A percentile compares a stretch with the other conserved stretches of the same genome.
phyloP scores from a whole-genome alignment of 2,888 invertebrate genomes.

The Pecten maximus region DNA sequence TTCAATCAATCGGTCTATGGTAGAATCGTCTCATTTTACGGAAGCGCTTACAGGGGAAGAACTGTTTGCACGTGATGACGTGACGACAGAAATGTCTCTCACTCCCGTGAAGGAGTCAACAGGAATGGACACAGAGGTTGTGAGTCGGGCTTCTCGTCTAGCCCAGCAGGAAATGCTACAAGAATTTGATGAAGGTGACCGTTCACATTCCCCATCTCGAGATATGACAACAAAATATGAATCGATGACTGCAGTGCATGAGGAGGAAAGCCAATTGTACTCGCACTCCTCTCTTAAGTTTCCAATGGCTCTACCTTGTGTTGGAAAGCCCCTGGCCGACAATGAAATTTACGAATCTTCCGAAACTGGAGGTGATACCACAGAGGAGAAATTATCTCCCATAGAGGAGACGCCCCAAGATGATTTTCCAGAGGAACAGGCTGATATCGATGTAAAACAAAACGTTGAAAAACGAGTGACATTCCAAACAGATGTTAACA shows the following conservation, averaged over 20 bases:
- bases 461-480: constrained; percentile 72
- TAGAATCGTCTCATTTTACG: constrained; percentile 47
- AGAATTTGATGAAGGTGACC: constrained; percentile 76
- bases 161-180: constrained; percentile 76
- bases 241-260: constrained; percentile 71
- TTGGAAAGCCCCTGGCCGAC: constrained; percentile 71
- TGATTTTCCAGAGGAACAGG: constrained; percentile 64
- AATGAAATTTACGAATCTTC: constrained; percentile 77
- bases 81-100: constrained; percentile 47
- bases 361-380: constrained; percentile 76
- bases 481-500: constrained; percentile 72
- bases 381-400: constrained; percentile 77
- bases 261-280: constrained; percentile 66
- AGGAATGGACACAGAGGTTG: constrained; percentile 42
- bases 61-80: constrained; percentile 52
- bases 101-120: constrained; percentile 44
- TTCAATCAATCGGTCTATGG: constrained; percentile 47
- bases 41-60: constrained; percentile 52
- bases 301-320: constrained; percentile 71
- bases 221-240: constrained; percentile 66
- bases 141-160: constrained; percentile 72
- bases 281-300: constrained; percentile 60
- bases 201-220: constrained; percentile 77
- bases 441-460: constrained; percentile 55
- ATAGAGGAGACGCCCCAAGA: constrained; percentile 74